Evolutionary conservation across 2,797 vertebrate genomes (phyloP).

Genomic region (Emydoidea blandingii): DNA sequence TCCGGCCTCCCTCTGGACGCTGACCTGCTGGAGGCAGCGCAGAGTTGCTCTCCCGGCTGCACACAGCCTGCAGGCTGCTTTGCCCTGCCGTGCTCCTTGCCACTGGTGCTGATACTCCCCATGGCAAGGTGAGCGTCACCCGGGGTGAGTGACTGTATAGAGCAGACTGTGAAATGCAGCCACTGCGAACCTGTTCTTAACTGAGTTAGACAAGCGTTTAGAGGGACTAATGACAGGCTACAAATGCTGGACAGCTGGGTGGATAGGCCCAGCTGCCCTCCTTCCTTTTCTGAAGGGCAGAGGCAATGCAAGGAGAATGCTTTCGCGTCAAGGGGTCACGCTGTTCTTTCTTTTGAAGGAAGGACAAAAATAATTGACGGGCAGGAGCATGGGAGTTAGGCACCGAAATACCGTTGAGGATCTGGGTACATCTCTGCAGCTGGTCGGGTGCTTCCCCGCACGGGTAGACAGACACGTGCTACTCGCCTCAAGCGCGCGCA

Average conservation of each 20-base stretch:
- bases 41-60: too few species aligned
- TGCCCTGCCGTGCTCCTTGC: not conserved
- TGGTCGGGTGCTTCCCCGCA: not conserved
- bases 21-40: not conserved
- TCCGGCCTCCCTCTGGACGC: not conserved
- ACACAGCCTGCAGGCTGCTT: not conserved
- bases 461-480: not conserved
- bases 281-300: not conserved
- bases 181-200: conserved; percentile 4
- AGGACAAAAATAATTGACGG: not conserved
- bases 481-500: not conserved
- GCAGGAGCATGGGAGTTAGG: not conserved
- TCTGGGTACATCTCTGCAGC: not conserved
- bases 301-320: not conserved
- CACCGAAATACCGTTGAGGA: not conserved
- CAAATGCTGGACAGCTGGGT: conserved; percentile 53
- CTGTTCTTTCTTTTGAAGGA: not conserved
- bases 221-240: conserved; percentile 10
- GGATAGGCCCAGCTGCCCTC: not conserved
- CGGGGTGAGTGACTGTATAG: not conserved
- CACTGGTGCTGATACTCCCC: not conserved
- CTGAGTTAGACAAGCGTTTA: conserved; percentile 24
- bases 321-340: fast-evolving
- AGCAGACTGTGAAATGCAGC: not conserved
- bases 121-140: not conserved